Conservation (phyloP, 2,113 vertebrate genomes). For the Axis porcinus region DNA sequence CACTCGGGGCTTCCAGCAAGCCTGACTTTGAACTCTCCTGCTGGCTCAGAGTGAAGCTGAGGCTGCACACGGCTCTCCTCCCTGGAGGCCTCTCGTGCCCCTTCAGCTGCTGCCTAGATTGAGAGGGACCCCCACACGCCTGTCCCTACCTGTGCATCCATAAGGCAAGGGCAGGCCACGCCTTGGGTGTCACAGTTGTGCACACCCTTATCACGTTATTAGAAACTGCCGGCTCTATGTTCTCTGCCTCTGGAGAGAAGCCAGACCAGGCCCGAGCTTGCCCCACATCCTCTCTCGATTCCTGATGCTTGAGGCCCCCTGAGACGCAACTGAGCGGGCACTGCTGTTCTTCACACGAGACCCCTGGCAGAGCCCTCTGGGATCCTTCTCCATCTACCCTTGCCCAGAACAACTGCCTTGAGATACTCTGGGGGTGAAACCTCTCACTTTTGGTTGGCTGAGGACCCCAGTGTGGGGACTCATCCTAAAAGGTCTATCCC, state of each 20-base stretch:
- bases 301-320: background rate
- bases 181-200: background rate
- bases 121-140: accelerated
- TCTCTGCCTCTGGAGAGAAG: background rate
- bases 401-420: background rate
- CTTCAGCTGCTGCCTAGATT: background rate
- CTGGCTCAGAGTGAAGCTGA: accelerated
- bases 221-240: accelerated
- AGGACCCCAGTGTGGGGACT: background rate
- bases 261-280: background rate
- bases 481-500: background rate
- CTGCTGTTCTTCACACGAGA: background rate
- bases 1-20: background rate
- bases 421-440: background rate
- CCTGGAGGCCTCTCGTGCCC: background rate
- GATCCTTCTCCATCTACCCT: background rate
- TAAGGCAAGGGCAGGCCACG: background rate
- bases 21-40: background rate
- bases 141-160: background rate
- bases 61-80: background rate
- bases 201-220: background rate
- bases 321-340: background rate
- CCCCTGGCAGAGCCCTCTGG: background rate
- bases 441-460: background rate
- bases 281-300: background rate